Base-by-base conservation (phyloP, 2,113 vertebrate genomes). In the Onychostruthus taczanowskii region DNA sequence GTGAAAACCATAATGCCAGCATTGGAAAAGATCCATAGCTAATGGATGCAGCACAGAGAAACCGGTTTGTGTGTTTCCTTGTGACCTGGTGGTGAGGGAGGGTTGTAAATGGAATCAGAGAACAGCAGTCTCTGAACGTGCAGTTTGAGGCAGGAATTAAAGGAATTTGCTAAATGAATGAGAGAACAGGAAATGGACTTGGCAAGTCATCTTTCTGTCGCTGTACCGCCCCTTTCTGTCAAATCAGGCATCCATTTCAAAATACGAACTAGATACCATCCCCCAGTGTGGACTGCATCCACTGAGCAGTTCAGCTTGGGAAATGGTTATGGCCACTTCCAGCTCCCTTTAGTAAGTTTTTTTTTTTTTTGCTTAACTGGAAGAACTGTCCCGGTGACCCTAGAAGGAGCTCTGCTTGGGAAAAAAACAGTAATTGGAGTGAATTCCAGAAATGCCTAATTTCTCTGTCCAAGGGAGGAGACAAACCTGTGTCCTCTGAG, bases 111-210 rank as follows among this genome's bases (percentile, higher is more conserved):
- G 49, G 66, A 78, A 61, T 76, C 78, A 47, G 80, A 70, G 70
- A 77, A 26, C 23, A 70, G 74, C 75, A 7, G 55, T 49, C 53
- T 69, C 49, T 31, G 80, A 85, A 63, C 87, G 23, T 75, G 74
- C 75, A 93, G 89, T 93, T 95, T 89, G 70, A 91, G 80, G 49
- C 93, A 95, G 94, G 96, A 96, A 97, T 97, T 96, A 94, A 95
- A 97, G 93, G 95, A 97, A 97, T 97, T 95, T 50, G 72, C 75
- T 93, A 95, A 97, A 97, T 95, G 95, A 97, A 97, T 96, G 96
- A 91, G 94, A 94, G 95, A 87, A 75, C 96, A 97, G 97, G 97
- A 97, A 97, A 92, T 96, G 85, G 94, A 96, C 92, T 97, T 97
- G 95, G 93, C 96, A 97, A 94, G 58, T 94, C 93, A 94, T 84